Evolutionary conservation across 2,888 invertebrate genomes (phyloP), one percentile per base, ranked within the genome.

Genomic region (Belgica antarctica): DNA sequence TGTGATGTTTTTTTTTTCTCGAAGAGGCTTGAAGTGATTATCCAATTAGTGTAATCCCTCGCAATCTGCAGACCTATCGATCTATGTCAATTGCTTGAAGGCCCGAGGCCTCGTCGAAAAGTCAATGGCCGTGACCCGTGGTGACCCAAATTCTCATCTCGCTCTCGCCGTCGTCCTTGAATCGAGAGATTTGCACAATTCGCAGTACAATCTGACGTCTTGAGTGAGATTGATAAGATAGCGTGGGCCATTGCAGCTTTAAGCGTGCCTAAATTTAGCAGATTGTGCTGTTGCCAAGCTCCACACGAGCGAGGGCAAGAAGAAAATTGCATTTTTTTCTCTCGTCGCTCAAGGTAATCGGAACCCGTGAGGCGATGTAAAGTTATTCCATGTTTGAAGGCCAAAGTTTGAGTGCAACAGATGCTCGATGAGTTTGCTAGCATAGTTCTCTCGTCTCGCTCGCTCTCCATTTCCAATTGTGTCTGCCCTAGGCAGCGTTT

Each of bases 321-420:
- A 15, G 27, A 28, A 61, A 61, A 61, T 15, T 52, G 52, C 3
- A 8, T 22, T 17, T 52, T 12, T 2, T 17, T 52, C 52, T 52
- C 52, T 52, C 52, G 3, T 52, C 17, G 3, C 59, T 59, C 59
- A 57, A 17, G 57, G 59, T 27, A 59, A 59, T 27, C 59, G 59
- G 59, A 27, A 7, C 5, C 8, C 12, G 17, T 46, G 27, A 57
- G 24, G 24, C 24, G 57, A 24, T 59, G 59, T 27, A 59, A 59
- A 59, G n/a, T 27, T n/a, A 27, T 19, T 59, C 59, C 15, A 22
- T 27, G 59, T 25, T 59, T 59, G 59, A 59, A 59, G 59, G 59
- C 59, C 59, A 59, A 59, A 59, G 5, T 15, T 24, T n/a, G 15
- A 47, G 22, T 59, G 59, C 59, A 59, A 59, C 59, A 59, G 59